These are phyloP conservation scores for Urosaurus nigricauda DNA, from an alignment of 2,797 vertebrate species.

Conservation along the genomic window DNA sequence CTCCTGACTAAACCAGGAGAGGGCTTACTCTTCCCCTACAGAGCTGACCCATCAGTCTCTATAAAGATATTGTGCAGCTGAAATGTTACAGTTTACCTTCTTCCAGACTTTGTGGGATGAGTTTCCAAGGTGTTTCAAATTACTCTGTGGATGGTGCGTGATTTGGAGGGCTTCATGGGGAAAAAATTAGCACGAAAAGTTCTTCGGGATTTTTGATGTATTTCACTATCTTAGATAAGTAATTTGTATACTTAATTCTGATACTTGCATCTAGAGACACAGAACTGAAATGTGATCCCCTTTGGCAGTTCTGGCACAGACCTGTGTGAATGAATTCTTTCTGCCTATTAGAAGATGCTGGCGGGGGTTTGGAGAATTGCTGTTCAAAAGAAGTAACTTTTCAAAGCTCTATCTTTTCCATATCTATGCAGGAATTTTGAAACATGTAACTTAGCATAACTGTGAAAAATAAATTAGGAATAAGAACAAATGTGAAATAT, in stretches of 20 bases:
- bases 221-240: constrained; percentile 40
- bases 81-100: constrained; percentile 34
- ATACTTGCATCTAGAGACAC: constrained; percentile 8
- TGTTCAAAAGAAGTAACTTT: no score
- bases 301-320: neutral
- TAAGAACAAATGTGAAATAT: neutral
- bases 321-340: neutral
- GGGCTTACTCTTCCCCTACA: constrained; percentile 55
- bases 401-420: neutral
- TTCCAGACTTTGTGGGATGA: constrained; percentile 30
- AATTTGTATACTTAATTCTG: constrained; percentile 32
- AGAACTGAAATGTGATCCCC: constrained; percentile 41
- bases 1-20: constrained; percentile 73
- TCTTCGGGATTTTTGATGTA: constrained; percentile 54
- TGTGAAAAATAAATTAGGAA: neutral
- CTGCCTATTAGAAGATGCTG: neutral
- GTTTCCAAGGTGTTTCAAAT: constrained; percentile 61
- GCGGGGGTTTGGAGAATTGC: no score
- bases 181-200: constrained; percentile 48
- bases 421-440: neutral
- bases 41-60: constrained; percentile 53
- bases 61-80: constrained; percentile 37
- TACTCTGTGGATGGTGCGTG: constrained; percentile 54
- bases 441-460: neutral
- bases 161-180: constrained; percentile 23